These are phyloP conservation scores for Amia ocellicauda DNA, from an alignment of 2,113 vertebrate genomes.

Conservation along the genomic window DNA sequence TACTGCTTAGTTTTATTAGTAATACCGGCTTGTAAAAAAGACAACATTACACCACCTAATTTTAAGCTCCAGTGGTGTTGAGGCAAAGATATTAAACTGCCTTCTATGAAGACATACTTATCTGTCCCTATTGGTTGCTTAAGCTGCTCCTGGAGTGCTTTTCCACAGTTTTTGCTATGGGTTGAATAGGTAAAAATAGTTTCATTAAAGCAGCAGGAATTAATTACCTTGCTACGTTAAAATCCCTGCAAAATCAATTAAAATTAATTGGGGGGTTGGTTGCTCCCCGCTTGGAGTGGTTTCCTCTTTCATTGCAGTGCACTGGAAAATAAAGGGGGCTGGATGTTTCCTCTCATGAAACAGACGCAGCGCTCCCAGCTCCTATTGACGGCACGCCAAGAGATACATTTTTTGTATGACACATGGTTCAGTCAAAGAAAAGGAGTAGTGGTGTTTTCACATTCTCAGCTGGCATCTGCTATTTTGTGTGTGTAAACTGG, in stretches of 20 bases:
- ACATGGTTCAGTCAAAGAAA: background rate
- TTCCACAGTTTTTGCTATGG: background rate
- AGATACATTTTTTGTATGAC: background rate
- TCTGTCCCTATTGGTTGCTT: background rate
- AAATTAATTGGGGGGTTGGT: slow-evolving; percentile 3
- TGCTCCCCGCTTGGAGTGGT: background rate
- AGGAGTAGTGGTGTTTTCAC: background rate
- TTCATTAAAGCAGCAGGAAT: slow-evolving; percentile 7
- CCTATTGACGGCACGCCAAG: background rate
- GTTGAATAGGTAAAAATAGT: background rate
- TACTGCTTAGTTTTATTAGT: no score
- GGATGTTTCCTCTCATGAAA: background rate
- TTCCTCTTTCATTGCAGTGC: background rate
- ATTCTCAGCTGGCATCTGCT: background rate
- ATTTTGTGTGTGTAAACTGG: background rate
- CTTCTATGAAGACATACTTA: no score
- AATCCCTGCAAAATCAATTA: background rate
- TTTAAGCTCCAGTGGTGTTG: no score
- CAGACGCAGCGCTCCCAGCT: background rate
- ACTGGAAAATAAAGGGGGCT: background rate
- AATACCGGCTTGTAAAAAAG: no score
- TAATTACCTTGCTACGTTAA: background rate
- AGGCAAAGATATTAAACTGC: no score
- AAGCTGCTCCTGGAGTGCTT: background rate
- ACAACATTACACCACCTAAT: no score